Conservation (phyloP, 2,888 invertebrate species). For the Agelastica alni region DNA sequence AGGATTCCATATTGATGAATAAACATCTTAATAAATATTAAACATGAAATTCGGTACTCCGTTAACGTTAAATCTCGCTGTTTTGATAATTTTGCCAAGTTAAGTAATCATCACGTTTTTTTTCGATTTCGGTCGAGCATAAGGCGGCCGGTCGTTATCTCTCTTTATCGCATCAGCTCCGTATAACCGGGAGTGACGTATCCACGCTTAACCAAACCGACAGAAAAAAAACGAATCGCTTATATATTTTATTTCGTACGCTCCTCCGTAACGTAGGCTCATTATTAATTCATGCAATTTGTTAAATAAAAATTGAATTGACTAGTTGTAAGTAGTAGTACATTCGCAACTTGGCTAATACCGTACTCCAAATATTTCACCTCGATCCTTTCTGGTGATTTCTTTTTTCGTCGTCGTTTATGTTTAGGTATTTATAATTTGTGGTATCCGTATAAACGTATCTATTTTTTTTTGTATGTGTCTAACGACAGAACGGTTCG, state of each 20-base stretch:
- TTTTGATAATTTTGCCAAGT: too few relatives aligned
- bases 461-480: conserved; percentile 3
- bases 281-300: conserved; percentile 31
- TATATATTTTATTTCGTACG: conserved; percentile 13
- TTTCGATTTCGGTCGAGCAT: conserved; percentile 19
- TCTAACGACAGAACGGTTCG: background rate
- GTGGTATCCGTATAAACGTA: too few relatives aligned
- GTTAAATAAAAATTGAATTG: conserved; percentile 19
- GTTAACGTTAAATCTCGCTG: conserved; percentile 11
- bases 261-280: conserved; percentile 18
- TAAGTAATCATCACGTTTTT: too few relatives aligned
- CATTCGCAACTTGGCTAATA: conserved; percentile 11
- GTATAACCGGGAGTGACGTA: conserved; percentile 20
- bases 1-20: too few relatives aligned
- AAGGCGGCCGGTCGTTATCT: too few relatives aligned
- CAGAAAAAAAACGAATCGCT: conserved; percentile 18
- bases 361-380: background rate
- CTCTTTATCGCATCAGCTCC: conserved; percentile 33
- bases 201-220: conserved; percentile 1
- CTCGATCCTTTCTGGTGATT: background rate
- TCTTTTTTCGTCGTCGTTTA: background rate
- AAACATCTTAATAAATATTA: too few relatives aligned
- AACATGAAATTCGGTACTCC: too few relatives aligned
- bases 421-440: conserved; percentile 5
- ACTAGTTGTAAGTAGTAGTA: conserved; percentile 2